Conservation (phyloP, 2,113 vertebrate species). For the Anarrhichthys ocellatus region DNA sequence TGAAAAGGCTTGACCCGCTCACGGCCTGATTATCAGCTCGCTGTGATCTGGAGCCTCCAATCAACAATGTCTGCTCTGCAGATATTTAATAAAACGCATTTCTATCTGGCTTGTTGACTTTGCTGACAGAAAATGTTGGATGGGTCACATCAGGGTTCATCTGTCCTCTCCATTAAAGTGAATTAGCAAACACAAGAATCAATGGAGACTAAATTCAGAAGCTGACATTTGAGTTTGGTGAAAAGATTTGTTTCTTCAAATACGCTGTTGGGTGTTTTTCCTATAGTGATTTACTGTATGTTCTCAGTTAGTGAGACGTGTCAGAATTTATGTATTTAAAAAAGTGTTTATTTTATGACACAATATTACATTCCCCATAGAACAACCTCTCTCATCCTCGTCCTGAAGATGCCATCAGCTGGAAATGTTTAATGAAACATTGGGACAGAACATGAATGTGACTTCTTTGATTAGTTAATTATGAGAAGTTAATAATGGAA, state of each 20-base stretch:
- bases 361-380: too few relatives aligned
- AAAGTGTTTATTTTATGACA: neutral
- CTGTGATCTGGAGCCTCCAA: neutral
- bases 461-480: slow-evolving; percentile 2
- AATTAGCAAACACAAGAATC: slow-evolving; percentile 38
- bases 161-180: slow-evolving; percentile 10
- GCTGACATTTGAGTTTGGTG: neutral
- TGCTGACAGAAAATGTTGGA: neutral
- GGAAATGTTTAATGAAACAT: neutral
- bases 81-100: neutral
- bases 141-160: slow-evolving; percentile 27
- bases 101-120: neutral
- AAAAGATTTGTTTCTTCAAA: neutral
- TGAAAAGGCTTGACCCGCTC: neutral
- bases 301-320: neutral
- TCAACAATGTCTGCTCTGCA: neutral
- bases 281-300: neutral
- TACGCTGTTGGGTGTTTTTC: neutral
- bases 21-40: slow-evolving; percentile 9
- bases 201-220: slow-evolving; percentile 1
- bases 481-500: slow-evolving; percentile 2
- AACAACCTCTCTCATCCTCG: neutral
- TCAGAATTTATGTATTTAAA: too few relatives aligned
- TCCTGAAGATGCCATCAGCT: neutral
- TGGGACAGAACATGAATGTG: neutral